Evolutionary conservation across 2,888 invertebrate genomes (phyloP), one percentile per base, ranked within the genome.

Genomic region (Lepidonotus clava): DNA sequence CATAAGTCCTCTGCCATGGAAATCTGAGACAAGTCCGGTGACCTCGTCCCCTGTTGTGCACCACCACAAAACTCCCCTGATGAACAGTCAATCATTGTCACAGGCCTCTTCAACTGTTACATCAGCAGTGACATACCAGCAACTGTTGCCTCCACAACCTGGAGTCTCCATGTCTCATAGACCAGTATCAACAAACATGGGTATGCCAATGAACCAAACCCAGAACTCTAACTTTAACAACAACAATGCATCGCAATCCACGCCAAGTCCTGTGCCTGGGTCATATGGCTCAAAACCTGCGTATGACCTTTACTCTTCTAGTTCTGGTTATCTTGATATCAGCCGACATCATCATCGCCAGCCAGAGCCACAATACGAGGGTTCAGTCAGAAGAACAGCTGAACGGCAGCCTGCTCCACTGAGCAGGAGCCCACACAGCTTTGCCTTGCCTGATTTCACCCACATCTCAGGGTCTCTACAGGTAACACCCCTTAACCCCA

Each of bases 391-490:
- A n/a, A n/a, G n/a, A n/a, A n/a, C n/a, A n/a, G 1, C 36, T 21
- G 36, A 36, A 38, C 71, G 21, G 18, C 36, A 38, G 36, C 6
- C 38, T 0, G 32, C 6, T 8, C 28, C 67, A 36, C 71, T n/a
- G 18, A 71, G 38, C 21, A 11, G 71, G 5, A 71, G 71, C 71
- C 71, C 71, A 36, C 38, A 71, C 71, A 71, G 38, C 38, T 36
- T 71, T n/a, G 38, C n/a, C 4, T 18, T 71, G 14, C 71, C 71
- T 4, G 36, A 80, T 6, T 40, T 40, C 28, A 80, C 80, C 2
- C 80, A 46, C 28, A 80, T 80, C 46, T 80, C 80, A 4, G 80
- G 46, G 11, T 80, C 80, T 1, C 80, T 80, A 14, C 80, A 80
- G 21, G 6, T 80, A 4, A 24, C 80, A 41, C 46, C 80, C 0